A percentile compares a stretch with the other conserved stretches of the same genome.
phyloP scores from a whole-genome alignment of 1,140 invertebrate species.

The Bradynema listronoti region DNA sequence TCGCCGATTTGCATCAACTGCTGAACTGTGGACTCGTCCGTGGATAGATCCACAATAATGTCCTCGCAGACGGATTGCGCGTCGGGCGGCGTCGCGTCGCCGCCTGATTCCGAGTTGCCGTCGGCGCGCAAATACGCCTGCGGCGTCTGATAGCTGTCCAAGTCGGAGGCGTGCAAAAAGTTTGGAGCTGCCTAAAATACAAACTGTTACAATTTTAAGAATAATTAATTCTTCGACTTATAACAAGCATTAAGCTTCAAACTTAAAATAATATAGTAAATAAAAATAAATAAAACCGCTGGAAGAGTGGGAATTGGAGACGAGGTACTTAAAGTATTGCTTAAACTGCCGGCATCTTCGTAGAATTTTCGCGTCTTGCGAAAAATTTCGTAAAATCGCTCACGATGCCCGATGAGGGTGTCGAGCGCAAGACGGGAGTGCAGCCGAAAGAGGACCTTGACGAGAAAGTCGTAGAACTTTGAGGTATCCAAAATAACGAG shows the following conservation, averaged over 20 bases:
- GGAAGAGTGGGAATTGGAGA: conserved; percentile 85
- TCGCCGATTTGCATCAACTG: not conserved
- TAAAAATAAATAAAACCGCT: conserved; percentile 64
- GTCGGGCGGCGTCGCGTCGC: conserved; percentile 65
- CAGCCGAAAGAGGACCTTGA: conserved; percentile 88
- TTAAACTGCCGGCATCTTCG: conserved; percentile 77
- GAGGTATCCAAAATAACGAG: conserved; percentile 92
- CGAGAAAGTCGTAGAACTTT: conserved; percentile 87
- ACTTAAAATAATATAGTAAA: not conserved
- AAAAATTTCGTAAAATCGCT: conserved; percentile 83
- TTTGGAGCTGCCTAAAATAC: conserved; percentile 76
- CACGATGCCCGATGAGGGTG: conserved; percentile 78
- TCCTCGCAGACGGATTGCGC: conserved; percentile 51
- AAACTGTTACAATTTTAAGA: conserved; percentile 25
- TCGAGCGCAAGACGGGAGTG: conserved; percentile 84
- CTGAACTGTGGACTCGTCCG: conserved; percentile 16
- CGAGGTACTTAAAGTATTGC: conserved; percentile 95
- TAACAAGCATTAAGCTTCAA: not conserved
- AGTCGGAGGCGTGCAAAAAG: conserved; percentile 82
- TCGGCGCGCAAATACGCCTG: conserved; percentile 77
- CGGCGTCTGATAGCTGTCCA: conserved; percentile 83
- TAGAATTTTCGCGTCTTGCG: conserved; percentile 84
- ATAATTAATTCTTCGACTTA: conserved; percentile 7
- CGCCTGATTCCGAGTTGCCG: conserved; percentile 59
- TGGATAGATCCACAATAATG: conserved; percentile 52